These are phyloP conservation scores for Heliothis virescens DNA, from an alignment of 1,140 invertebrate species.

Conservation along the genomic window DNA sequence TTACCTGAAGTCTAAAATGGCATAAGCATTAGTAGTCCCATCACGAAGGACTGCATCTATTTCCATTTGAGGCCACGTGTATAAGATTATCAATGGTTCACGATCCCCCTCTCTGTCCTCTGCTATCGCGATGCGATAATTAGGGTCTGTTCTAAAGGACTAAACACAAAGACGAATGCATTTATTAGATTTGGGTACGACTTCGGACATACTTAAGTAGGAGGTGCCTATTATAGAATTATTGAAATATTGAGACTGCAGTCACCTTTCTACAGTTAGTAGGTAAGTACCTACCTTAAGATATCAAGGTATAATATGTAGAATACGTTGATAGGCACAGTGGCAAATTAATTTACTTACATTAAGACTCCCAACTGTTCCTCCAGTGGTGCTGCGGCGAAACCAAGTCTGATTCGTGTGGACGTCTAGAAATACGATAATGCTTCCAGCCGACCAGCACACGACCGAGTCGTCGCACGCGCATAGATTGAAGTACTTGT, in stretches of 20 bases:
- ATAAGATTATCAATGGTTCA: slow-evolving; percentile 93
- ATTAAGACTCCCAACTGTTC: slow-evolving; percentile 92
- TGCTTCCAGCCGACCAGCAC: slow-evolving; percentile 93
- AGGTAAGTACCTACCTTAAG: too few relatives aligned
- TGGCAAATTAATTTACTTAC: slow-evolving; percentile 80
- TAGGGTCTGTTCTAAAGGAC: slow-evolving; percentile 90
- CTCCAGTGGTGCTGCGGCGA: slow-evolving; percentile 90
- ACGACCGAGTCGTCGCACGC: slow-evolving; percentile 90
- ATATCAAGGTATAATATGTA: too few relatives aligned
- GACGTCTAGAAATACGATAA: slow-evolving; percentile 92
- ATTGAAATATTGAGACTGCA: too few relatives aligned
- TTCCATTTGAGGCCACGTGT: slow-evolving; percentile 92
- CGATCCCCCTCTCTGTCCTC: slow-evolving; percentile 93
- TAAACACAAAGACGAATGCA: slow-evolving; percentile 61
- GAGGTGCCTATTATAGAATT: too few relatives aligned
- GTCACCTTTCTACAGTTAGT: too few relatives aligned
- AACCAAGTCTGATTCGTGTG: slow-evolving; percentile 89
- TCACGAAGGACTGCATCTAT: slow-evolving; percentile 90
- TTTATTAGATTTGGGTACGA: not conserved
- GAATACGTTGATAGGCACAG: too few relatives aligned
- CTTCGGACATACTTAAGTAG: too few relatives aligned
- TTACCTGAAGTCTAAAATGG: slow-evolving; percentile 93
- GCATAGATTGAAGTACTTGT: slow-evolving; percentile 92
- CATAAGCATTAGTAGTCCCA: slow-evolving; percentile 91
- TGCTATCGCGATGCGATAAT: slow-evolving; percentile 92